Conservation (phyloP, 1,140 invertebrate genomes). For the Drosophila yakuba region DNA sequence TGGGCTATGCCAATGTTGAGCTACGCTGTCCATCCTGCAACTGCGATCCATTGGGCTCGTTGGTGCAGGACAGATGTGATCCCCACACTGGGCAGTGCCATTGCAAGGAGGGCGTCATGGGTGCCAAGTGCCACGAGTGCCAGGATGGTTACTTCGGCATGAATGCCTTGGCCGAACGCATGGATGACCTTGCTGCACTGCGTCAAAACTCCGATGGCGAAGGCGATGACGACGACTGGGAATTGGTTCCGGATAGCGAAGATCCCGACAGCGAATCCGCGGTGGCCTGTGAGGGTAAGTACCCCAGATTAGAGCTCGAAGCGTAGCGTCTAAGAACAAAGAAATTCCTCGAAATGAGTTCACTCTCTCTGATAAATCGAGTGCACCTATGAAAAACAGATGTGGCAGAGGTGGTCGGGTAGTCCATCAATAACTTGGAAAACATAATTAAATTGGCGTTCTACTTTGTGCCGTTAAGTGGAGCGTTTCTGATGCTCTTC, state of each 20-base stretch:
- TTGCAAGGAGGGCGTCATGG: slow-evolving; percentile 90
- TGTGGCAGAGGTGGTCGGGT: slow-evolving; percentile 27
- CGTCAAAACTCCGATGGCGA: slow-evolving; percentile 36
- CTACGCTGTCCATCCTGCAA: slow-evolving; percentile 90
- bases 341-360: slow-evolving; percentile 29
- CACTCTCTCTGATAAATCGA: slow-evolving; percentile 19
- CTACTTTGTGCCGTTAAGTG: slow-evolving; percentile 35
- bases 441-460: slow-evolving; percentile 67
- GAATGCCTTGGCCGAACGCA: slow-evolving; percentile 84
- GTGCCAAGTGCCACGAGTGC: slow-evolving; percentile 92
- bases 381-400: slow-evolving; percentile 61
- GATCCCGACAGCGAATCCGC: slow-evolving; percentile 25
- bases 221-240: slow-evolving; percentile 57
- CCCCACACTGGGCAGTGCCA: slow-evolving; percentile 91
- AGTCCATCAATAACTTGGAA: slow-evolving; percentile 44
- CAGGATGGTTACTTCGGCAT: slow-evolving; percentile 91
- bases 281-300: slow-evolving; percentile 77
- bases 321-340: slow-evolving; percentile 58
- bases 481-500: slow-evolving; percentile 18
- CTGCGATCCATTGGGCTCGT: slow-evolving; percentile 91
- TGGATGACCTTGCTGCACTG: slow-evolving; percentile 64
- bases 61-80: slow-evolving; percentile 89
- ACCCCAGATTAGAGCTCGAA: slow-evolving; percentile 13
- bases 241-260: slow-evolving; percentile 40
- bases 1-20: slow-evolving; percentile 89